Percentiles rank a stretch among this genome's conserved stretches.
phyloP scores from a whole-genome alignment of 2,888 invertebrate genomes.

The Chrysopilus asiliformis region DNA sequence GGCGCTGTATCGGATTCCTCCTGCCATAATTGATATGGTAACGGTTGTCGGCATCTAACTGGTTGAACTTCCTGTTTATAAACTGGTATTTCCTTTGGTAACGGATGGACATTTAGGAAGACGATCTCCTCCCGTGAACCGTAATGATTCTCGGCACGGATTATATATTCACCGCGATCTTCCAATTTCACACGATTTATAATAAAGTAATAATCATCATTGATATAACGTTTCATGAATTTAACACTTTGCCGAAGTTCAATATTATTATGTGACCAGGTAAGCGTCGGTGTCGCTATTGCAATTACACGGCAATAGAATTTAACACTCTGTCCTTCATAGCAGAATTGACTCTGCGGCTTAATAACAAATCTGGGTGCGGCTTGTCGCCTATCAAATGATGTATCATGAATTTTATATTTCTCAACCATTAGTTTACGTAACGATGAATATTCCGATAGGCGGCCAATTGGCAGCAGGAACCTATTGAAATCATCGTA shows the following conservation, averaged over 20 bases:
- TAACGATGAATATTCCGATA: conserved; percentile 94
- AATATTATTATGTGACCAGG: conserved; percentile 88
- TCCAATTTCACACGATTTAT: conserved; percentile 92
- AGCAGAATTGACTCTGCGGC: conserved; percentile 89
- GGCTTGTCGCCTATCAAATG: conserved; percentile 93
- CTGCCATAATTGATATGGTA: conserved; percentile 81
- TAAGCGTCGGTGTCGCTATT: conserved; percentile 83
- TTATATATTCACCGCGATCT: conserved; percentile 94
- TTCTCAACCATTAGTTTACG: conserved; percentile 91
- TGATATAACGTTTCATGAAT: conserved; percentile 95
- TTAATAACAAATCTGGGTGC: conserved; percentile 96
- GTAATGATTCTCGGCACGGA: conserved; percentile 92
- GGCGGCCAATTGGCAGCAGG: conserved; percentile 84
- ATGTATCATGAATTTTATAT: conserved; percentile 91
- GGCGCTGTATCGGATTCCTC: conserved; percentile 89
- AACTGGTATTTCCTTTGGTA: conserved; percentile 32
- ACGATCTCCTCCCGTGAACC: conserved; percentile 92
- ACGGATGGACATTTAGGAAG: conserved; percentile 87
- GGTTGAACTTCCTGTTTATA: conserved; percentile 54
- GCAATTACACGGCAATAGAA: conserved; percentile 96
- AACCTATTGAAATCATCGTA: conserved; percentile 73
- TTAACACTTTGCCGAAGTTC: conserved; percentile 95
- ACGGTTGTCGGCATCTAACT: conserved; percentile 63
- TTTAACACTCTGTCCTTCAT: conserved; percentile 94
- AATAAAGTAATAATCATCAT: conserved; percentile 93